Base-by-base conservation (phyloP, 1,140 invertebrate genomes). In the Micrasema minimum region DNA sequence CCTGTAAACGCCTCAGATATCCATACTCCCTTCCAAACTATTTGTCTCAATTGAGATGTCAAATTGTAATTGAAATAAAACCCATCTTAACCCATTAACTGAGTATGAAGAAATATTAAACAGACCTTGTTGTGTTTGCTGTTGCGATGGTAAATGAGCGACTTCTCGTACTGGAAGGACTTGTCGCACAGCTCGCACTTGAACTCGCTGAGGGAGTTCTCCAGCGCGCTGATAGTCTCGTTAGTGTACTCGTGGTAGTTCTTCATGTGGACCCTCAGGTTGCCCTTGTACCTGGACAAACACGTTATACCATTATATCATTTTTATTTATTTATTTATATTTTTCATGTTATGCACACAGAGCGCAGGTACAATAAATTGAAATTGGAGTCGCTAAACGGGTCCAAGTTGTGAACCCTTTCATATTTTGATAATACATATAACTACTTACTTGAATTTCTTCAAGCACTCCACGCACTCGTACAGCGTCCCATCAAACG, bases 101-200 rank as follows among this genome's bases (percentile, higher is more conserved):
- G n/a, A n/a, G n/a, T n/a, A n/a, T n/a, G n/a, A n/a, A n/a, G n/a
- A n/a, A n/a, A n/a, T n/a, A n/a, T n/a, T n/a, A n/a, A n/a, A 31
- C 26, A 4, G 7, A 31, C 16, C 12, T 31, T 50, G 45, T 51
- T 65, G 55, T 82, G 80, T 41, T 73, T 73, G 59, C 75, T 78
- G 9, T 66, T 53, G 38, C 78, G 72, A 45, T 85, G 83, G 6
- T 77, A 79, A 0, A 68, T 23, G 2, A 84, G 69, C 16, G 82
- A 74, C 70, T 83, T 83, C 67, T 79, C 79, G 59, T 83, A 84
- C 51, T 77, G 81, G 70, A 84, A 85, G 3, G 73, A 59, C 76
- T 82, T 83, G 12, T 80, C 77, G 66, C 83, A 85, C 31, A 75
- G 68, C 9, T 69, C 55, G 70, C 83, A 85, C 61, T 79, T 79